phyloP scores from a whole-genome alignment of 2,888 invertebrate genomes.

The Biston stratarius region DNA sequence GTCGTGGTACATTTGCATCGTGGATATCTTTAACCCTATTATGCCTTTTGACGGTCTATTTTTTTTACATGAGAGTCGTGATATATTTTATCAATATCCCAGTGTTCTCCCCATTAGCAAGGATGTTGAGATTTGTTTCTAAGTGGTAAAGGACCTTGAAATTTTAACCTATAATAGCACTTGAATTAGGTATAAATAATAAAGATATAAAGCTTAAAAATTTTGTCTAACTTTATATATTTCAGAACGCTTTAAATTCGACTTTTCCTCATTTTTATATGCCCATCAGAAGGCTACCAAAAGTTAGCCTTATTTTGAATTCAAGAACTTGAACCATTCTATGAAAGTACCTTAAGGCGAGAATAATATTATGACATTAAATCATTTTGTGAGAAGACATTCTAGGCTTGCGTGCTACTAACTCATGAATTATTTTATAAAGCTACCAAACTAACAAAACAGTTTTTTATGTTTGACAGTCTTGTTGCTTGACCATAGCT shows the following conservation, averaged over 20 bases:
- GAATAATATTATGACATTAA: slow-evolving; percentile 7
- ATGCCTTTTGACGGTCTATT: background rate
- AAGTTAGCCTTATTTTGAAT: slow-evolving; percentile 6
- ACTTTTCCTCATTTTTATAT: background rate
- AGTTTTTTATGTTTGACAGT: too few species aligned
- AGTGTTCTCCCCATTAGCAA: too few species aligned
- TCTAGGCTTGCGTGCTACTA: too few species aligned
- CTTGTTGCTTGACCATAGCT: too few species aligned
- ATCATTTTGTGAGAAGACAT: background rate
- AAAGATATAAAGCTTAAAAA: too few species aligned
- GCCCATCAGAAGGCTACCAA: background rate
- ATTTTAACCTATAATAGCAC: too few species aligned
- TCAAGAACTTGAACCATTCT: slow-evolving; percentile 16
- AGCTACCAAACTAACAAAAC: too few species aligned
- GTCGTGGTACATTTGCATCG: slow-evolving; percentile 15
- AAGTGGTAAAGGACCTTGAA: too few species aligned
- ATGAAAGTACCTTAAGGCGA: background rate
- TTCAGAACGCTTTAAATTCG: slow-evolving; percentile 2
- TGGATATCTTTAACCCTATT: background rate
- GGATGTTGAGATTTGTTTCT: too few species aligned
- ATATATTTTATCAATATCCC: too few species aligned
- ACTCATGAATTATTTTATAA: too few species aligned
- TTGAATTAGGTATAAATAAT: too few species aligned
- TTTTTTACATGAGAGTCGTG: background rate
- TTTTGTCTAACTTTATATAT: background rate